Percentiles rank a stretch among this genome's conserved stretches.
phyloP scores from a whole-genome alignment of 2,888 invertebrate genomes.

The Neoitamus cyanurus region DNA sequence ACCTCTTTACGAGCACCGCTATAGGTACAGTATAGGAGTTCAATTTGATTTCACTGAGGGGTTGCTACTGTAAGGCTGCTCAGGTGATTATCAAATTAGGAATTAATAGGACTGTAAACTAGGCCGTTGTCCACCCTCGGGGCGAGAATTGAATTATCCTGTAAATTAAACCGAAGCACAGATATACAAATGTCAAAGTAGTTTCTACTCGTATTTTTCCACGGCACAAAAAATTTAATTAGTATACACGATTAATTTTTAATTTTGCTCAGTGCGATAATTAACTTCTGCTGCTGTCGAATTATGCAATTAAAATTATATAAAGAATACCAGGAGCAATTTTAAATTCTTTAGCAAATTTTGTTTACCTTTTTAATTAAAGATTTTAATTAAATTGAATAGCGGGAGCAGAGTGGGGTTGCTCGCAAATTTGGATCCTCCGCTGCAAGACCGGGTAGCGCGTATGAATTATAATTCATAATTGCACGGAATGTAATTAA shows the following conservation, averaged over 20 bases:
- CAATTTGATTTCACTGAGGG: background rate
- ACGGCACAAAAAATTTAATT: too few relatives aligned
- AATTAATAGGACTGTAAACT: background rate
- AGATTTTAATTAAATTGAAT: background rate
- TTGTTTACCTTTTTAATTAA: background rate
- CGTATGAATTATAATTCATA: background rate
- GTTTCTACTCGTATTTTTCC: too few relatives aligned
- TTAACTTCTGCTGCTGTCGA: background rate
- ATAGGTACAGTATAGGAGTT: background rate
- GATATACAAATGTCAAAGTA: background rate
- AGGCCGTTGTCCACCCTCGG: background rate
- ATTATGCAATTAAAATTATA: background rate
- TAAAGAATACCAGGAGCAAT: background rate
- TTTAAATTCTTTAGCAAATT: background rate
- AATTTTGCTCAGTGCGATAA: background rate
- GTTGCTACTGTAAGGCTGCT: background rate
- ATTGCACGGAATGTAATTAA: background rate
- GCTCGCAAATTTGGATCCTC: background rate
- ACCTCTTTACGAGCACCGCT: background rate
- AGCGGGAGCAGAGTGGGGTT: background rate
- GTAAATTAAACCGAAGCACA: background rate
- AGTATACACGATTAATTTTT: too few relatives aligned
- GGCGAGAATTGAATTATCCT: background rate
- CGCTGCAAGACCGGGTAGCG: background rate
- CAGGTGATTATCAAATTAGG: background rate